phyloP scores from a whole-genome alignment of 2,888 invertebrate species.

The Salpingus planirostris region DNA sequence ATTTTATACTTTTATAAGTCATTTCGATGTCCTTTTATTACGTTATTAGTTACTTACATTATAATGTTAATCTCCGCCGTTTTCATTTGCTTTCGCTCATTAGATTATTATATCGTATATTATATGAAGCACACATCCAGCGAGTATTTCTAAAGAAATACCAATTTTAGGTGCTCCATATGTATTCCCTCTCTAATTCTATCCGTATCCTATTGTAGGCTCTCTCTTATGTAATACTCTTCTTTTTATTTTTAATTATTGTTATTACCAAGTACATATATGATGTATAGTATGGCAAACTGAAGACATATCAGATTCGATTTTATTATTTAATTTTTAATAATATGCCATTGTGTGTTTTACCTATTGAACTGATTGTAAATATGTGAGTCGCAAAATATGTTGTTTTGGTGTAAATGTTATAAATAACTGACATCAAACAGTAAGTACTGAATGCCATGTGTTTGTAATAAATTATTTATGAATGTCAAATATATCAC shows the following conservation, averaged over 20 bases:
- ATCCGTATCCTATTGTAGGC: no score
- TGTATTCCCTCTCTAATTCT: no score
- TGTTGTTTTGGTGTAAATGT: slow-evolving; percentile 20
- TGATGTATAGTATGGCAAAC: no score
- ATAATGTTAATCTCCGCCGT: slow-evolving; percentile 1
- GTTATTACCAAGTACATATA: no score
- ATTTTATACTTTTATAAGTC: slow-evolving; percentile 5
- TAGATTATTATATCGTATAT: no score
- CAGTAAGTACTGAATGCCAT: slow-evolving; percentile 19
- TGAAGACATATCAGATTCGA: slow-evolving; percentile 13
- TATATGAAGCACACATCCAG: no score
- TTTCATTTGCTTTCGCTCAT: slow-evolving; percentile 2
- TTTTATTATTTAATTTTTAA: slow-evolving; percentile 6
- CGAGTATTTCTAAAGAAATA: no score
- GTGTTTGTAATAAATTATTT: slow-evolving; percentile 26
- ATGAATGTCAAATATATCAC: slow-evolving; percentile 20
- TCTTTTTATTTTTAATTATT: no score
- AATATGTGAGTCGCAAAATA: slow-evolving; percentile 18
- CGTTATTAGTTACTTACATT: slow-evolving; percentile 4
- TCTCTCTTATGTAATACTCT: no score
- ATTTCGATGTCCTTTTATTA: slow-evolving; percentile 1
- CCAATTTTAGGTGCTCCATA: no score
- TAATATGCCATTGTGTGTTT: no score
- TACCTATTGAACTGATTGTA: slow-evolving; percentile 22
- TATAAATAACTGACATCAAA: slow-evolving; percentile 15